phyloP scores from a whole-genome alignment of 2,888 invertebrate genomes.

The Plemyria rubiginata region DNA sequence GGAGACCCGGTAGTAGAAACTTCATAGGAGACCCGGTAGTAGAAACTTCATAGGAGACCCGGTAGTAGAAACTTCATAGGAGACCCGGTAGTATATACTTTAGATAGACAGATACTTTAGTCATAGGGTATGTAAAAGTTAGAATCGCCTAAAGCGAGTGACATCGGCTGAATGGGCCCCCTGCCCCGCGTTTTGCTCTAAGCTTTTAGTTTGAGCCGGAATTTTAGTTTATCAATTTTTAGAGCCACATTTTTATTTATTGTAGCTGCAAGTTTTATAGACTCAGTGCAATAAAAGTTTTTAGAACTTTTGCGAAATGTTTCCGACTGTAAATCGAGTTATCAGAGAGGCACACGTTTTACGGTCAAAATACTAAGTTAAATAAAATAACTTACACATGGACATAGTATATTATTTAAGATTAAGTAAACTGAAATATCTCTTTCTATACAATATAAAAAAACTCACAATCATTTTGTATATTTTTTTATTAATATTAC shows the following conservation, averaged over 20 bases:
- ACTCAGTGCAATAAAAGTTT: slow-evolving; percentile 15
- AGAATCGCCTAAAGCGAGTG: background rate
- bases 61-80: no score
- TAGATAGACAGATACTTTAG: no score
- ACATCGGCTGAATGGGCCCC: background rate
- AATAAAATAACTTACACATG: background rate
- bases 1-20: no score
- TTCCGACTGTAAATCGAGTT: slow-evolving; percentile 12
- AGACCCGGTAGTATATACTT: no score
- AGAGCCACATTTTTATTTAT: slow-evolving; percentile 10
- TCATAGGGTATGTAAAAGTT: no score
- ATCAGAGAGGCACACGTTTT: background rate
- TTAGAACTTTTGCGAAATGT: slow-evolving; percentile 13
- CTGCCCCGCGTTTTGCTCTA: slow-evolving; percentile 10
- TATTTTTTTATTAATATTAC: no score
- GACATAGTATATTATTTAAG: no score
- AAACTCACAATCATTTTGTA: no score
- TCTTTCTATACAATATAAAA: no score
- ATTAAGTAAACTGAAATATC: no score
- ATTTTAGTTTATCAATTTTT: slow-evolving; percentile 22
- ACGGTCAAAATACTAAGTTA: background rate
- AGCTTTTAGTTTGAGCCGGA: slow-evolving; percentile 20
- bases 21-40: no score
- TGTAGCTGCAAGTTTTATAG: slow-evolving; percentile 12
- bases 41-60: no score